Percentiles rank a stretch among this genome's conserved stretches.
Conservation (phyloP, 2,888 invertebrate genomes). For the Troides aeacus region DNA sequence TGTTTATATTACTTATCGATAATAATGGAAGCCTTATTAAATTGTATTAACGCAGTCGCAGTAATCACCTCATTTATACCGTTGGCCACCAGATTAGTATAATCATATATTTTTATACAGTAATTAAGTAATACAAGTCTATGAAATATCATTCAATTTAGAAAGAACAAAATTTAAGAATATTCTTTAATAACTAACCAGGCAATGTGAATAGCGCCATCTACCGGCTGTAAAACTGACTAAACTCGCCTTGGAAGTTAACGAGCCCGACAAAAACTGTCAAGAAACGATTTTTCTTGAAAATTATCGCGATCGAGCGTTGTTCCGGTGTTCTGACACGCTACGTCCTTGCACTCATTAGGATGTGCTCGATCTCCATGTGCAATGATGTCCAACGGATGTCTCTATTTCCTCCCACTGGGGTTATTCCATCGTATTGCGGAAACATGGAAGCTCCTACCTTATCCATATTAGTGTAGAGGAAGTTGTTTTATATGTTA, state of each 20-base stretch:
- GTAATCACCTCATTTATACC: no score
- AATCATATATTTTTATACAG: no score
- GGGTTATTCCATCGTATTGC: slow-evolving; percentile 51
- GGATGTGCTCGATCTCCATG: slow-evolving; percentile 65
- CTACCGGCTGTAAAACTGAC: slow-evolving; percentile 18
- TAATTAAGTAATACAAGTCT: no score
- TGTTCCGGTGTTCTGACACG: slow-evolving; percentile 42
- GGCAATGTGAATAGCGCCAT: slow-evolving; percentile 9
- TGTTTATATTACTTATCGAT: background rate
- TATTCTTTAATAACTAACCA: background rate
- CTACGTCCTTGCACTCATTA: slow-evolving; percentile 62
- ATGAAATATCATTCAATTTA: no score
- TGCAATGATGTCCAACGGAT: slow-evolving; percentile 55
- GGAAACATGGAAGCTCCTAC: slow-evolving; percentile 51
- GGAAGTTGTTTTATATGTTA: slow-evolving; percentile 42
- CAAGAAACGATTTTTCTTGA: slow-evolving; percentile 33
- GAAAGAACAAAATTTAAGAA: no score
- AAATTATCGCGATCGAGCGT: slow-evolving; percentile 34
- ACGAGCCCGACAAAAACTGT: slow-evolving; percentile 9
- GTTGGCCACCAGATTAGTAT: no score
- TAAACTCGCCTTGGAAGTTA: slow-evolving; percentile 7
- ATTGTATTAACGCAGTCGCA: no score
- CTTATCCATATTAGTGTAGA: slow-evolving; percentile 40
- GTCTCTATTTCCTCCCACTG: slow-evolving; percentile 60
- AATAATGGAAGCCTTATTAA: background rate